Evolutionary conservation across 2,797 vertebrate species (phyloP), one percentile per base, ranked within the genome.

Genomic region (Parotocinclus haroldoi): DNA sequence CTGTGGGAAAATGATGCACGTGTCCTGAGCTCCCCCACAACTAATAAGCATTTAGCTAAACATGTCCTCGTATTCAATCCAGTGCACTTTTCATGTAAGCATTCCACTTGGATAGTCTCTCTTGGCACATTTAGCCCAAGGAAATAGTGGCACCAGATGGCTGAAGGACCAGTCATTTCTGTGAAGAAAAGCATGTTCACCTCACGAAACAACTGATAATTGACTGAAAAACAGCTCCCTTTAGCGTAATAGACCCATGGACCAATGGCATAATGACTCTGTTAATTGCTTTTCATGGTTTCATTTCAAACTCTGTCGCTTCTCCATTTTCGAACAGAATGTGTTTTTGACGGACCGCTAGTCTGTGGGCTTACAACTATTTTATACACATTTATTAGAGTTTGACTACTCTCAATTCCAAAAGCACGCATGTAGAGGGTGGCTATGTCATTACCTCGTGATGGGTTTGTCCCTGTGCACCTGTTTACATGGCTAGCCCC

Each of bases 141-240:
- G 64, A 75, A 71, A 73, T 58, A 45, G 39, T 45, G 63, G 57
- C 65, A 60, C 59, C 71, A 78, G 67, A 73, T 73, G 68, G 61
- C 70, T 68, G 48, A 49, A 71, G 66, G 59, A 68, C 49, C 67
- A 61, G 60, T 58, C 19, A 55, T 70, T 73, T 70, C 58, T 39
- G 51, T 58, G 38, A 55, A 64, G 62, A 69, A 66, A 71, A 71
- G 64, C 56, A 48, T 64, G 68, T 68, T 69, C 64, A 70, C 51
- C 55, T 71, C 59, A 65, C 59, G 77, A 73, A 71, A 76, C 75
- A 76, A 73, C 59, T 66, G 68, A 74, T 78, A 76, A 79, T 70
- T 78, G 72, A 72, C 68, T 72, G 71, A 74, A 72, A 72, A 76
- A 69, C 63, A 65, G 63, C 62, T 63, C 68, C 45, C 66, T 61